Evolutionary conservation across 2,797 vertebrate genomes (phyloP), one percentile per base, ranked within the genome.

Genomic region (Danio aesculapii): DNA sequence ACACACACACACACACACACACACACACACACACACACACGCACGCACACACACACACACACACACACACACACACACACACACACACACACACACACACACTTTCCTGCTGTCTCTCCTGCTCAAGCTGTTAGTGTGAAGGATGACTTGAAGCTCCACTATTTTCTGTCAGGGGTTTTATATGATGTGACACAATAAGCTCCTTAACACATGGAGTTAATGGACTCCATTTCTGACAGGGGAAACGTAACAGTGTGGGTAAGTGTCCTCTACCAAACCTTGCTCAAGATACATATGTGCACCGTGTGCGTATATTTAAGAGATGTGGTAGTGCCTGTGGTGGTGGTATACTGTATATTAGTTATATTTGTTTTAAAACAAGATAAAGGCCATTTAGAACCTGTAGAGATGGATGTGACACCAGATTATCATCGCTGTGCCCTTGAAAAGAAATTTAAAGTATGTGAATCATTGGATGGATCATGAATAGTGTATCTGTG

Each of bases 161-260:
- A 55, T 17, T 73, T 72, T 73, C 69, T 73, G 69, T 80, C 69
- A 73, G 16, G 47, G 78, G 21, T 57, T 80, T 73, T 72, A 80
- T 64, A 73, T 57, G 78, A 73, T 73, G 68, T 64, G 59, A 80
- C 69, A 80, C 59, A 72, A 73, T 80, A 73, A 73, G 59, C 78
- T 80, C 14, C 69, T 73, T 80, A 64, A 64, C 78, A 80, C 78
- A 80, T 64, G 49, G 69, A 73, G 68, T 53, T 64, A 80, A 73
- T 80, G 68, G 78, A 73, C 58, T 80, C 69, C 14, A 66, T 80
- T 76, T 76, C 19, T 17, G 46, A 41, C 62, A 52, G 69, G n/a
- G 50, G 17, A 52, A 73, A 71, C 2, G 0, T 16, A 72, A 69
- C n/a, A 43, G 39, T 5, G 9, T 47, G 70, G 59, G 55, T 55